Conservation (phyloP, 2,888 invertebrate species). For the Neoaliturus tenellus region DNA sequence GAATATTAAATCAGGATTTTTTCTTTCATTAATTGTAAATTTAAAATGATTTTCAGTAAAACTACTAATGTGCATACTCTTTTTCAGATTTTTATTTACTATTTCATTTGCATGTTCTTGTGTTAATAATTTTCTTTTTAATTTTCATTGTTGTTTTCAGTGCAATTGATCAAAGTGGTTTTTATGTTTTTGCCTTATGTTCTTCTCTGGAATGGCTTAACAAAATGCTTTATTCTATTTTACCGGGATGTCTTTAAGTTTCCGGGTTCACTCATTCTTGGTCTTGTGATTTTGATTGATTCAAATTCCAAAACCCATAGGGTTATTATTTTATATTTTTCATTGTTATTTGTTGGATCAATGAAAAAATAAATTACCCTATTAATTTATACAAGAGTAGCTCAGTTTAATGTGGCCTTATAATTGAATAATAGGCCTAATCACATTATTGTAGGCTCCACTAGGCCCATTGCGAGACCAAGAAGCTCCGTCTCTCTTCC, state of each 20-base stretch:
- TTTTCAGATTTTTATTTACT: background rate
- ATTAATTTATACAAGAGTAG: no score
- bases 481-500: constrained; percentile 13
- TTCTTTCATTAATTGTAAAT: no score
- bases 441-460: no score
- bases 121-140: background rate
- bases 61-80: background rate
- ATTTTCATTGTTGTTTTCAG: constrained; percentile 1
- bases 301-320: no score
- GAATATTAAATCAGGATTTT: no score
- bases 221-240: constrained; percentile 11
- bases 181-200: background rate
- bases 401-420: no score
- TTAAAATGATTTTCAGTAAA: no score
- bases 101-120: constrained; percentile 15
- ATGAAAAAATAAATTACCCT: no score
- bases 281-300: constrained; percentile 40
- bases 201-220: constrained; percentile 44
- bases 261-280: background rate
- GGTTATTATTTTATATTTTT: no score
- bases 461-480: constrained; percentile 8
- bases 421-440: no score
- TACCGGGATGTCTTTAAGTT: background rate
- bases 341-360: no score
- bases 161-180: background rate